phyloP scores from a whole-genome alignment of 2,888 invertebrate species.

The Lepas anatifera region DNA sequence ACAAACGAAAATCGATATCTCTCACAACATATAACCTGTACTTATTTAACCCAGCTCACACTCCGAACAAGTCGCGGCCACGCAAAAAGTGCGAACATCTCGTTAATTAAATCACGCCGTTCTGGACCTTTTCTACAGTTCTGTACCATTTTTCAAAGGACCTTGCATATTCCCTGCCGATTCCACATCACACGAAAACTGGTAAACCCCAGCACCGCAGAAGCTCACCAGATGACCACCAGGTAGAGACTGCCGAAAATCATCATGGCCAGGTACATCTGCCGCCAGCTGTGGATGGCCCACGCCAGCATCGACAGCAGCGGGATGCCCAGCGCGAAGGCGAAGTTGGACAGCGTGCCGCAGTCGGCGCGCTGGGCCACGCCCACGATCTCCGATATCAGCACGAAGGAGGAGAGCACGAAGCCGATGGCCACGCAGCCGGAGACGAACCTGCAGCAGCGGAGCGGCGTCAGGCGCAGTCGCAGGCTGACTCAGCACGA shows the following conservation, averaged over 20 bases:
- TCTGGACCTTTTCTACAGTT: too few relatives aligned
- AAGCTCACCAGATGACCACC: constrained; percentile 49
- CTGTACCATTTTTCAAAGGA: too few relatives aligned
- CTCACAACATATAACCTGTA: too few relatives aligned
- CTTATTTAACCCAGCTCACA: too few relatives aligned
- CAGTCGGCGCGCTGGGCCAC: constrained; percentile 28
- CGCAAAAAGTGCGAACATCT: too few relatives aligned
- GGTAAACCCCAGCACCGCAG: too few relatives aligned
- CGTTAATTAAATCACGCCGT: too few relatives aligned
- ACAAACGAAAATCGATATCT: too few relatives aligned
- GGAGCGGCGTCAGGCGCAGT: background rate
- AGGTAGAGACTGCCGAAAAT: constrained; percentile 56
- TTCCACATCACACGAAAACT: too few relatives aligned
- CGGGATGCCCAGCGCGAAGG: constrained; percentile 61
- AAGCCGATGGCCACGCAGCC: background rate
- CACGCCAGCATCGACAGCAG: constrained; percentile 58
- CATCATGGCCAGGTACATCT: constrained; percentile 57
- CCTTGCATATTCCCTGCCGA: too few relatives aligned
- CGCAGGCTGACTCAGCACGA: too few relatives aligned
- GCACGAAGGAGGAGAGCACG: background rate
- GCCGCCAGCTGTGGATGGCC: constrained; percentile 55
- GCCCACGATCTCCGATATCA: background rate
- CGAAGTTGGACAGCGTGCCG: constrained; percentile 66
- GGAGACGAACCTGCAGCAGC: background rate
- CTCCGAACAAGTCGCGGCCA: too few relatives aligned